Conservation (phyloP, 1,140 invertebrate genomes). For the Helicoverpa zea region DNA sequence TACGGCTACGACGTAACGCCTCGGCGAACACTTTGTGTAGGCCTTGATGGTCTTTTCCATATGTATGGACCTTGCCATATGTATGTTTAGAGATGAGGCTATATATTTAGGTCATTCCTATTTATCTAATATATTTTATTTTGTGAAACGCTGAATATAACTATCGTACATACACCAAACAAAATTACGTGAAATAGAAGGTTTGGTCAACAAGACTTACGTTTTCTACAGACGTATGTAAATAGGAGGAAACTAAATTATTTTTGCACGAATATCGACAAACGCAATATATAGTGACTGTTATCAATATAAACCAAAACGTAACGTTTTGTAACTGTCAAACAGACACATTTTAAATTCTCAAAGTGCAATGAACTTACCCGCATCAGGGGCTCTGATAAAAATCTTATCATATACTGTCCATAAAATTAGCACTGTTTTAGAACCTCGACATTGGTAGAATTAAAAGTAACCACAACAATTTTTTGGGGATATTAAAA, state of each 20-base stretch:
- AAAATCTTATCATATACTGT: constrained; percentile 9
- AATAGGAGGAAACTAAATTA: too few species aligned
- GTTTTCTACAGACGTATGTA: too few species aligned
- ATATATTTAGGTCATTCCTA: background rate
- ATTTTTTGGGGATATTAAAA: too few species aligned
- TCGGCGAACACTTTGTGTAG: background rate
- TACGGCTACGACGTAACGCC: constrained; percentile 16
- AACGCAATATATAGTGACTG: background rate
- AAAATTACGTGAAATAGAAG: too few species aligned
- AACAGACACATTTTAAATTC: background rate
- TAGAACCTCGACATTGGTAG: constrained; percentile 5
- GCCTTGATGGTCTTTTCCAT: constrained; percentile 18
- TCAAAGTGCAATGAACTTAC: background rate
- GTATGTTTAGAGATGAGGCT: background rate
- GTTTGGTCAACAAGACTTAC: too few species aligned
- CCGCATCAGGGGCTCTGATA: background rate
- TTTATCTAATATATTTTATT: background rate
- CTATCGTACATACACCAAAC: too few species aligned
- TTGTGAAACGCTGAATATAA: too few species aligned
- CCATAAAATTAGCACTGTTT: background rate
- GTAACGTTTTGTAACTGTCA: background rate
- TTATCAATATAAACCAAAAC: background rate
- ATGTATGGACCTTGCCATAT: background rate
- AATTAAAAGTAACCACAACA: background rate
- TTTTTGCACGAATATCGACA: too few species aligned